Percentiles rank a stretch among this genome's conserved stretches.
These are phyloP conservation scores for Catagonus wagneri DNA, from an alignment of 2,113 vertebrate species.

Conservation along the genomic window DNA sequence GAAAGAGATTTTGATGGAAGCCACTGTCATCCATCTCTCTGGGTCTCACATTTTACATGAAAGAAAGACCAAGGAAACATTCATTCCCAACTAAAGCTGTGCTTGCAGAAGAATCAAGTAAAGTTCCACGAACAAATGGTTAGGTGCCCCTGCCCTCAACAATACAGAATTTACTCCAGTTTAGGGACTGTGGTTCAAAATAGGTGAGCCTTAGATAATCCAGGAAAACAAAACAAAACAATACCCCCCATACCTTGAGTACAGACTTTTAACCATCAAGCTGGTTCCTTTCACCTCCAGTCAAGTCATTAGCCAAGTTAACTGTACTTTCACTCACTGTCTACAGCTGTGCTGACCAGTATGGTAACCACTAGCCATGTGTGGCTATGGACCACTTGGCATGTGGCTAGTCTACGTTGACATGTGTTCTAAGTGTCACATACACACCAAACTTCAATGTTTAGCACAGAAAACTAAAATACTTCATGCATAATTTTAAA, in stretches of 20 bases:
- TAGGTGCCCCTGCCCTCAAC: background rate
- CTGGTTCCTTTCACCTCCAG: background rate
- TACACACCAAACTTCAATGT: background rate
- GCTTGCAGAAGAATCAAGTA: background rate
- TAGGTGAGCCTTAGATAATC: background rate
- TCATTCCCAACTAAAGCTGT: background rate
- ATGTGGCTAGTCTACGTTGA: background rate
- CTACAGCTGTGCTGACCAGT: background rate
- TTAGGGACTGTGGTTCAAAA: background rate
- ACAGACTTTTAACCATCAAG: background rate
- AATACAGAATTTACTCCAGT: background rate
- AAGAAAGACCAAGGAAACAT: background rate
- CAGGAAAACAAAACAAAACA: background rate
- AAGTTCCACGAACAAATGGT: background rate
- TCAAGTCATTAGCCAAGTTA: background rate
- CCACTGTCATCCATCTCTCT: background rate
- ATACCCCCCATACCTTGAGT: background rate
- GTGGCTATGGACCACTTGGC: background rate
- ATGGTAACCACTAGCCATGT: too few relatives aligned
- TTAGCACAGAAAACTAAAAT: background rate
- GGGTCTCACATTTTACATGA: background rate
- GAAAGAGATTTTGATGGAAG: background rate
- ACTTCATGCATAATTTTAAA: constrained; percentile 1
- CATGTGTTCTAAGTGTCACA: background rate
- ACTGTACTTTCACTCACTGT: background rate